Base-by-base conservation (phyloP, 2,888 invertebrate genomes). In the Drosophila neonasuta region DNA sequence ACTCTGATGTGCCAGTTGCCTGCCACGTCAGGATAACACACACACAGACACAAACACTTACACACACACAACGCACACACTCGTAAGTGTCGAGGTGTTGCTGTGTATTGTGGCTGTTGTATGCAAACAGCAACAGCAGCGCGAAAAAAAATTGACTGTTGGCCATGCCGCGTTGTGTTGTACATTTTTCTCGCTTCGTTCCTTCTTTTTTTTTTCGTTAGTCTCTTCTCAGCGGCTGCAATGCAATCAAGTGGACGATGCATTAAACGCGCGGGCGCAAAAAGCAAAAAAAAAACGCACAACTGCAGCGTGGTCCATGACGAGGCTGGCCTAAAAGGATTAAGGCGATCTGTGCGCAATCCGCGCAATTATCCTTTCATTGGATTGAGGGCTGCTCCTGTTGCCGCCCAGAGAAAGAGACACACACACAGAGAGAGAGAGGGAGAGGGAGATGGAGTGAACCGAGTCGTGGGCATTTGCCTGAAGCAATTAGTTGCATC, bases 271-370 rank as follows among this genome's bases (percentile, higher is more conserved):
- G 70, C 24, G 24, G 24, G 24, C 6, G 24, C 6, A 20, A 4
- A 20, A 20, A 20, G 20, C 5, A 24, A 24, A 24, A 24, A 46
- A 68, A 59, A 57, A 64, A 57, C 59, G 64, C 56, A 39, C 36
- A 29, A 41, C 11, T 17, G 48, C 63, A 32, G 55, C 44, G 54
- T 41, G 66, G 58, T 54, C 59, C 72, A 45, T 69, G 77, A 55
- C 68, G 74, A 51, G 65, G 42, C 54, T 57, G 77, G 80, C 79
- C 83, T 86, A 86, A 86, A 86, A 82, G 88, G 86, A 86, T 86
- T 86, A 88, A 87, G 88, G 87, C 88, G 86, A 88, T 86, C 87
- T 87, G 87, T 77, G 88, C 75, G 87, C 87, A 85, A 85, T 86
- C 83, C 87, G 83, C 80, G 80, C 83, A 84, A 81, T 86, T 88